These are phyloP conservation scores for Myiopsitta monachus DNA, from an alignment of 2,113 vertebrate genomes.

Conservation along the genomic window DNA sequence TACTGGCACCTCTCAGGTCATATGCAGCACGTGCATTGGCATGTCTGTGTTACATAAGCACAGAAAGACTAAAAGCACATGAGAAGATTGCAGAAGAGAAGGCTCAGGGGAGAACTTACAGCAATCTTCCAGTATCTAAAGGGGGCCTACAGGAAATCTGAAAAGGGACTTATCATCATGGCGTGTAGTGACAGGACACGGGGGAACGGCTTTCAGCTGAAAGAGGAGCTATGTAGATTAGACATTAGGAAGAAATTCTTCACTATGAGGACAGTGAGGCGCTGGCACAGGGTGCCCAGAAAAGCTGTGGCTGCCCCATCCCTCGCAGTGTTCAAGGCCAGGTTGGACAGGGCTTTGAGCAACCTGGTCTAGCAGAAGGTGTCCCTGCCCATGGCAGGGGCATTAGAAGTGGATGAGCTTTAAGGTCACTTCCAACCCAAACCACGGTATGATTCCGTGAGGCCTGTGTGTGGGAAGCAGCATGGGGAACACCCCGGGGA, in stretches of 20 bases:
- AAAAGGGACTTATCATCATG: background rate
- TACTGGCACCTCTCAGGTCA: background rate
- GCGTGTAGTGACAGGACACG: background rate
- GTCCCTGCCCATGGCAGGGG: background rate
- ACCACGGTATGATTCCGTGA: background rate
- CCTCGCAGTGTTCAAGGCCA: background rate
- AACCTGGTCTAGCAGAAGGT: background rate
- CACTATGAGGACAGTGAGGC: background rate
- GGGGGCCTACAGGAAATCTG: background rate
- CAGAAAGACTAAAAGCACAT: background rate
- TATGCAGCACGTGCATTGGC: accelerated
- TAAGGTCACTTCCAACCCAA: background rate
- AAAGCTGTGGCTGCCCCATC: background rate
- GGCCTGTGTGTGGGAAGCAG: background rate
- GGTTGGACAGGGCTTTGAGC: background rate
- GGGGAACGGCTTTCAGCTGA: background rate
- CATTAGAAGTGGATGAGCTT: background rate
- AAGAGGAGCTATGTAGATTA: background rate
- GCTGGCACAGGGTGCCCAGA: background rate
- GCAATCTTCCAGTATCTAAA: background rate
- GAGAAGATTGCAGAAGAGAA: background rate
- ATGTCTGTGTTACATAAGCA: accelerated
- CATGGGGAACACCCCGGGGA: accelerated
- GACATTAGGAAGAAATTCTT: background rate
- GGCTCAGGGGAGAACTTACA: background rate